Conservation (phyloP, 2,888 invertebrate species). For the Axea sp. region DNA sequence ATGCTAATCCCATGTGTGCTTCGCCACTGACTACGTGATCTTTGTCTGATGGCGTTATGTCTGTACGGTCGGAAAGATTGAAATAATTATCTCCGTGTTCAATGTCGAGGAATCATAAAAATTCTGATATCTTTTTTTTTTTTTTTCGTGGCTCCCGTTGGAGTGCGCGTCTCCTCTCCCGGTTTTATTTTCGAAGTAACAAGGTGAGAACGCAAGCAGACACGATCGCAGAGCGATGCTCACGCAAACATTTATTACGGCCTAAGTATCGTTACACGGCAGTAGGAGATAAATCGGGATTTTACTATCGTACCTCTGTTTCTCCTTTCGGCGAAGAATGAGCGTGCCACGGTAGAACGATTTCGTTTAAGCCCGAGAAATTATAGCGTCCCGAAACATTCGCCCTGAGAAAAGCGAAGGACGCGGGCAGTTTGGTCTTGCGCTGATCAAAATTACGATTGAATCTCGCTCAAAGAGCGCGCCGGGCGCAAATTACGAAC, state of each 20-base stretch:
- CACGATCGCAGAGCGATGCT: constrained; percentile 60
- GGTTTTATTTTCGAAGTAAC: constrained; percentile 58
- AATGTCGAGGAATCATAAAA: constrained; percentile 27
- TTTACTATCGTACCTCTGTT: constrained; percentile 62
- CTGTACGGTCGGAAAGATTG: constrained; percentile 40
- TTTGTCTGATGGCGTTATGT: no score
- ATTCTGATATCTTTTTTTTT: constrained; percentile 35
- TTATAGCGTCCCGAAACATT: constrained; percentile 45
- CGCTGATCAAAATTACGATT: constrained; percentile 46
- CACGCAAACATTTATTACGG: constrained; percentile 69
- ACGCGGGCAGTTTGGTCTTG: neutral
- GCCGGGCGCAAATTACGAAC: constrained; percentile 32
- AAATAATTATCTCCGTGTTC: constrained; percentile 38
- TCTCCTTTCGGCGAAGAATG: constrained; percentile 57
- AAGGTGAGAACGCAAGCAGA: constrained; percentile 64
- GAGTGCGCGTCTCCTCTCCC: constrained; percentile 15
- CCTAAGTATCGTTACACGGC: constrained; percentile 60
- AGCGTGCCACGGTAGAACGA: constrained; percentile 53
- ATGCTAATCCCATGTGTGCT: no score
- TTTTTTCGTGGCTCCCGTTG: constrained; percentile 3
- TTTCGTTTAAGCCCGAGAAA: constrained; percentile 62
- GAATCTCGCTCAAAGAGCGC: neutral
- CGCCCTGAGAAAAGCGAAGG: constrained; percentile 7
- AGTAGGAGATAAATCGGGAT: constrained; percentile 63
- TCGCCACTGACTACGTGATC: no score